Evolutionary conservation across 2,797 vertebrate species (phyloP).

Genomic region (Paedocypris micromegethes): DNA sequence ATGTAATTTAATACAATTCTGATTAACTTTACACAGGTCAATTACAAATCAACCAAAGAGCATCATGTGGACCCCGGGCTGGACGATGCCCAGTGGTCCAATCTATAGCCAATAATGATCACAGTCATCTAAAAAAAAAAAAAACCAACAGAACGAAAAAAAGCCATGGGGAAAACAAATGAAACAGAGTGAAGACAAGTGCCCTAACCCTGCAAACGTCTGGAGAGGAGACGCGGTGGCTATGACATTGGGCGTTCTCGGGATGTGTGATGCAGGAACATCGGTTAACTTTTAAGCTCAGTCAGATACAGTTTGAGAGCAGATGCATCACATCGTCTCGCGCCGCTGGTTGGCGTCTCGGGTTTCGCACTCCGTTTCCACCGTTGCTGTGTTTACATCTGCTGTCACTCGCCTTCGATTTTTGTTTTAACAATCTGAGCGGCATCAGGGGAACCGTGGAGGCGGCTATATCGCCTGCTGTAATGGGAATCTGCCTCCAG

Average conservation of each 20-base stretch:
- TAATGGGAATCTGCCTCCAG: slow-evolving; percentile 30
- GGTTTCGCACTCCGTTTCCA: slow-evolving; percentile 30
- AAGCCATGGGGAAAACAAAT: neutral
- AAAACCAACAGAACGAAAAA: too few species aligned
- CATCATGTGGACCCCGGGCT: too few species aligned
- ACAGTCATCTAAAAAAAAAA: too few species aligned
- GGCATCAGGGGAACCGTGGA: slow-evolving; percentile 17
- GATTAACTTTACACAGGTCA: too few species aligned
- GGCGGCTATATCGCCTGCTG: slow-evolving; percentile 4
- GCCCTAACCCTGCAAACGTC: slow-evolving; percentile 4
- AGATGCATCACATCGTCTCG: slow-evolving; percentile 47
- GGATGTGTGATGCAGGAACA: slow-evolving; percentile 15
- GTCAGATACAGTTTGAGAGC: slow-evolving; percentile 46
- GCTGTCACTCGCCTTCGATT: slow-evolving; percentile 37
- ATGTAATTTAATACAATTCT: too few species aligned
- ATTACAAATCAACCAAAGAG: too few species aligned
- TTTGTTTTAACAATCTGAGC: slow-evolving; percentile 33
- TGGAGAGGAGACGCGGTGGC: slow-evolving; percentile 24
- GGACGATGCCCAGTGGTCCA: too few species aligned
- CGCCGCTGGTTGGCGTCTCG: slow-evolving; percentile 29
- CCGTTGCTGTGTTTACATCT: slow-evolving; percentile 33
- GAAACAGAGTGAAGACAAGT: neutral
- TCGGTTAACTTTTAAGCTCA: slow-evolving; percentile 38
- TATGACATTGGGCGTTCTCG: slow-evolving; percentile 30
- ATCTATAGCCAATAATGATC: too few species aligned